Percentiles rank a stretch among this genome's conserved stretches.
These are phyloP conservation scores for Stegodyphus dumicola DNA, from an alignment of 1,140 invertebrate genomes.

Conservation along the genomic window DNA sequence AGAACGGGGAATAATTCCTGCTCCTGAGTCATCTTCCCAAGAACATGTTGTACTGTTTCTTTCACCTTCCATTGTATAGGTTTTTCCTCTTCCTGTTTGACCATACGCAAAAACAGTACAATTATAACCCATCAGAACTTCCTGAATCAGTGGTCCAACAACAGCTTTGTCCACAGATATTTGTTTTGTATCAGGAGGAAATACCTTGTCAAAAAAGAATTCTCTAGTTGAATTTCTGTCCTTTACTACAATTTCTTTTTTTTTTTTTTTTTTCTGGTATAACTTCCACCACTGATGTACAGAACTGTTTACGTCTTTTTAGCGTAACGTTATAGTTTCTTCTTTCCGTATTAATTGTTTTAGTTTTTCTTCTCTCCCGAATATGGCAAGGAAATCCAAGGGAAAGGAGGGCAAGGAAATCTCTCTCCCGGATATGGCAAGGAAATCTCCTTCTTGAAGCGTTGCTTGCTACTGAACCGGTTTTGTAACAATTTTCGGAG, in stretches of 20 bases:
- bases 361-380: too few species aligned
- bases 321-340: too few species aligned
- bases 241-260: constrained; percentile 79
- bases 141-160: constrained; percentile 87
- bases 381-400: too few species aligned
- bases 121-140: constrained; percentile 94
- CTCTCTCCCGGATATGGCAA: too few species aligned
- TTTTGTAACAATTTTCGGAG: too few species aligned
- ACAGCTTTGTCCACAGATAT: constrained; percentile 87
- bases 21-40: constrained; percentile 82
- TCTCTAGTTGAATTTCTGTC: constrained; percentile 81
- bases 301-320: constrained; percentile 76
- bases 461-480: too few species aligned
- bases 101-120: constrained; percentile 99
- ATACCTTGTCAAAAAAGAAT: constrained; percentile 90
- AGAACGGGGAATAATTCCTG: constrained; percentile 87
- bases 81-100: constrained; percentile 97
- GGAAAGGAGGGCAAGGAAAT: too few species aligned
- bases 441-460: too few species aligned
- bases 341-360: too few species aligned
- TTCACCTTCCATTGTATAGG: constrained; percentile 97
- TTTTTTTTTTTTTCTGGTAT: constrained; percentile 73
- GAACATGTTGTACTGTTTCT: constrained; percentile 73
- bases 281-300: constrained; percentile 78
- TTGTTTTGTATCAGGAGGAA: constrained; percentile 77